phyloP scores from a whole-genome alignment of 2,888 invertebrate species.

The Cordilura impudica region DNA sequence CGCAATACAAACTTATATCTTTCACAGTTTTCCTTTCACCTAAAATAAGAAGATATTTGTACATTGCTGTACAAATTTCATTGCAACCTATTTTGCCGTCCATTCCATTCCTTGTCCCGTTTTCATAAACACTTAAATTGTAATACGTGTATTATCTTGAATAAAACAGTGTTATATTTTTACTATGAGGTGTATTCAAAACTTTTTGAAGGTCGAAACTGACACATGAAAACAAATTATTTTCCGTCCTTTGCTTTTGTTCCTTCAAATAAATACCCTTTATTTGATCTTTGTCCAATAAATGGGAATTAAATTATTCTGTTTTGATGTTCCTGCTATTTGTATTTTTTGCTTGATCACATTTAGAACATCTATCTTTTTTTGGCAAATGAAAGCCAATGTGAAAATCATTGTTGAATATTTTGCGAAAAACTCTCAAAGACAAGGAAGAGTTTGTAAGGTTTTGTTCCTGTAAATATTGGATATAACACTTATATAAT shows the following conservation, averaged over 20 bases:
- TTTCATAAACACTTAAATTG: background rate
- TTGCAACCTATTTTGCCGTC: slow-evolving; percentile 3
- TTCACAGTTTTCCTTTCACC: background rate
- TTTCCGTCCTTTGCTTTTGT: background rate
- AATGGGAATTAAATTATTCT: too few relatives aligned
- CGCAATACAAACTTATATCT: slow-evolving; percentile 22
- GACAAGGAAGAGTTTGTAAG: background rate
- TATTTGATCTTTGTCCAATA: too few relatives aligned
- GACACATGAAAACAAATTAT: background rate
- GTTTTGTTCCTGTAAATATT: background rate
- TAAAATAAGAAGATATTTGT: background rate
- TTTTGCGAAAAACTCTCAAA: background rate
- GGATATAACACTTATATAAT: too few relatives aligned
- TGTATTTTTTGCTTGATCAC: background rate
- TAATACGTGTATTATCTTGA: background rate
- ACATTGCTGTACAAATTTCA: background rate
- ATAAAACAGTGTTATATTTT: background rate
- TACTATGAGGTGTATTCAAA: background rate
- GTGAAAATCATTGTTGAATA: slow-evolving; percentile 1
- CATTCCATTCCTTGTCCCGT: background rate
- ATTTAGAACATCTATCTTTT: background rate
- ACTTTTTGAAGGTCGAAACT: background rate
- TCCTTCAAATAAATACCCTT: background rate
- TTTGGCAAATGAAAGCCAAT: slow-evolving; percentile 2
- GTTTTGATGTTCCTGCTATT: too few relatives aligned